Base-by-base conservation (phyloP, 2,797 vertebrate genomes). In the Manis javanica region DNA sequence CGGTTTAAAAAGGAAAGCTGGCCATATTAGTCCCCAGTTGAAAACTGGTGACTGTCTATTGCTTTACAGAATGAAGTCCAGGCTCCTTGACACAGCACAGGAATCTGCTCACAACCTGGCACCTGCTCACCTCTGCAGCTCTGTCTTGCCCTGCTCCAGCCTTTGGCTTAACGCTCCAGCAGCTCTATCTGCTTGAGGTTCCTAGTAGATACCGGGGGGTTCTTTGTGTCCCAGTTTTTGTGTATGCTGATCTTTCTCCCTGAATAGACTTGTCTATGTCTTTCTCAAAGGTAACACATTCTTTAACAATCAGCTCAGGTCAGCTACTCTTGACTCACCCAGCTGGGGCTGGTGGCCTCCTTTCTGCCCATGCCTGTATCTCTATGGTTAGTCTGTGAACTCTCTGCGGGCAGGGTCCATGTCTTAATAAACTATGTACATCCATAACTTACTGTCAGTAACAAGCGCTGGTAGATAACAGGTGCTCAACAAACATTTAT, bases 51-150 rank as follows among this genome's bases (percentile, higher is more conserved):
- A 12, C 37, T 92, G 64, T 46, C 23, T 10, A 16, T 61, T 31
- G 39, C 31, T 79, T 9, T 53, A 21, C 37, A 42, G 66, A 39
- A 49, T n/a, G 53, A 75, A 53, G 34, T n/a, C 16, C 2, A 1
- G 46, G 64, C 6, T 93, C 14, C 4, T 49, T 15, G 14, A 7
- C 5, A 29, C 0, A 8, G 37, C 5, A 0, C 39, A 51, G 0
- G 1, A 49, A 7, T 63, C 69, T 31, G 94, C 57, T 46, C 5
- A 9, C 24, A 34, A 61, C 18, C 18, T 12, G 64, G 39, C 31
- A 57, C 7, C 31, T 31, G 2, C 18, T 42, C 29, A 5, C 13
- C 18, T 92, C 42, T 29, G 39, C 14, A n/a, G 10, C 13, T 78
- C 39, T 87, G 29, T 87, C n/a, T n/a, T 29, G 13, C 14, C 21